Evolutionary conservation across 2,113 vertebrate species (phyloP), one percentile per base, ranked within the genome.

Genomic region (Epinephelus lanceolatus): DNA sequence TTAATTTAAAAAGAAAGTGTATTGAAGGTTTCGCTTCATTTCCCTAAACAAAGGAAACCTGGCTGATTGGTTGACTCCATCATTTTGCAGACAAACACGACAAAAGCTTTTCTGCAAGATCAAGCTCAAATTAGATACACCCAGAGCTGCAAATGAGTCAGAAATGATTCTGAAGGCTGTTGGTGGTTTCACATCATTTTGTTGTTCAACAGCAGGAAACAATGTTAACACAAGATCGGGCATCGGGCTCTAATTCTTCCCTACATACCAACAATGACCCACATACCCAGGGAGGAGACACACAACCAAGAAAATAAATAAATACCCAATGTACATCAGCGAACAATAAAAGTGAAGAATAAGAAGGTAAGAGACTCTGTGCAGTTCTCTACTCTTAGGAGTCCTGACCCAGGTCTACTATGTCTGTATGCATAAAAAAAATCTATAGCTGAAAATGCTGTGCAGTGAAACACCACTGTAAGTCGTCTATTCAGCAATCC

Each of bases 401-500:
- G 76, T 68, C 61, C 63, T 66, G 33, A 49, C 59, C 45, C 13
- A 33, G 76, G 71, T 82, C 51, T 18, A 1, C n/a, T 17, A 47
- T 18, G 25, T 1, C 53, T 59, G 60, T 40, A 25, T 61, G 45
- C 57, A 59, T 47, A 21, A 62, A 55, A 11, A 65, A 70, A 66
- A 66, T 53, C 76, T 62, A 60, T 52, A 33, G 30, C 45, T 52
- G 51, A 70, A 76, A 83, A 21, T 3, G 49, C 81, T 73, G 80
- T 5, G 72, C 67, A 6, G 65, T 33, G 21, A 84, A 74, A 87
- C 18, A 23, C 17, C 53, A 21, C 65, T 40, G 49, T n/a, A 45
- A 84, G 74, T 23, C 5, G 51, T 51, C 37, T 52, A 17, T 77
- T 86, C 82, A 84, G 49, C 72, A 18, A 4, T n/a, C 27, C 63